These are phyloP conservation scores for Embidobia sp. DNA, from an alignment of 2,888 invertebrate genomes.

Conservation along the genomic window DNA sequence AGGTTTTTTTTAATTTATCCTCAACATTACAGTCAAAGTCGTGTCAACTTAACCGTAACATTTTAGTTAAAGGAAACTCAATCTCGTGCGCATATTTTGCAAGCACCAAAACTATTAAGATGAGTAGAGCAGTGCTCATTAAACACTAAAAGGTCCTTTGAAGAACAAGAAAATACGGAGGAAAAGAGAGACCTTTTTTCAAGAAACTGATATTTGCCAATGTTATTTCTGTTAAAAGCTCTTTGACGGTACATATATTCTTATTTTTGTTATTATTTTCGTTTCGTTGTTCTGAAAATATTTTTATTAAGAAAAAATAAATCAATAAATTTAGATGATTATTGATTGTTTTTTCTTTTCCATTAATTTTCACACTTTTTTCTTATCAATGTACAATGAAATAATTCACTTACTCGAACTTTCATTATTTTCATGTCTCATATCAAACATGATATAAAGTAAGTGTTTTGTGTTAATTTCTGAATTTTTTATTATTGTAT, in stretches of 20 bases:
- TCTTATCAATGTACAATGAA: too few species aligned
- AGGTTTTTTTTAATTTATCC: conserved; percentile 39
- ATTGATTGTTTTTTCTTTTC: too few species aligned
- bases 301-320: too few species aligned
- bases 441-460: too few species aligned
- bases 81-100: conserved; percentile 24
- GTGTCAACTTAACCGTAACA: conserved; percentile 24
- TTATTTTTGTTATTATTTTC: not conserved
- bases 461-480: too few species aligned
- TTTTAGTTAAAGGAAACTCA: conserved; percentile 23
- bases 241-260: conserved; percentile 26
- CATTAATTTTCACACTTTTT: too few species aligned
- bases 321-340: too few species aligned
- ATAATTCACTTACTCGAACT: too few species aligned
- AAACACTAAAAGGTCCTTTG: conserved; percentile 25
- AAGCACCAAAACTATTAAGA: conserved; percentile 35
- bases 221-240: conserved; percentile 19
- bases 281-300: too few species aligned
- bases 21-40: conserved; percentile 40
- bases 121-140: conserved; percentile 32
- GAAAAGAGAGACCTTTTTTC: conserved; percentile 5
- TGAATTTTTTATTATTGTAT: too few species aligned
- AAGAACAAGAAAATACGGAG: conserved; percentile 7
- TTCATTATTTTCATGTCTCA: too few species aligned
- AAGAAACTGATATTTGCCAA: conserved; percentile 28